Percentiles rank a stretch among this genome's conserved stretches.
Conservation (phyloP, 2,888 invertebrate genomes). For the Acleris sparsana region DNA sequence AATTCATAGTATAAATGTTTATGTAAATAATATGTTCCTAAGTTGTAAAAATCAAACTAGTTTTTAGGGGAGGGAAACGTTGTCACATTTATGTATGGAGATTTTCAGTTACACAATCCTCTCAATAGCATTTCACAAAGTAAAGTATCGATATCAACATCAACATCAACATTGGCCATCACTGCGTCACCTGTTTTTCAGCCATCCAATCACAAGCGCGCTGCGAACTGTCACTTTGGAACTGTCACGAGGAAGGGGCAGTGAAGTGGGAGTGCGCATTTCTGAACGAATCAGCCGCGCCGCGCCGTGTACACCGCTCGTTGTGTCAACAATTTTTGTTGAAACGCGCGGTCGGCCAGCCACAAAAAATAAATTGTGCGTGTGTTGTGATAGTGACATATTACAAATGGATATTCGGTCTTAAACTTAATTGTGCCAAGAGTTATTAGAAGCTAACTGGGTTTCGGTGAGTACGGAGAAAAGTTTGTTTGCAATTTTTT, state of each 20-base stretch:
- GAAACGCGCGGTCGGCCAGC: slow-evolving; percentile 52
- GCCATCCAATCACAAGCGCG: slow-evolving; percentile 18
- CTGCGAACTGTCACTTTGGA: slow-evolving; percentile 34
- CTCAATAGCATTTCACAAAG: too few relatives aligned
- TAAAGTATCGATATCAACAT: too few relatives aligned
- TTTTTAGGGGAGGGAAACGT: too few relatives aligned
- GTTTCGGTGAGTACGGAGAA: slow-evolving; percentile 24
- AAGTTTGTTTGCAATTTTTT: slow-evolving; percentile 31
- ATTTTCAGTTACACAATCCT: too few relatives aligned
- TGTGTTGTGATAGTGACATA: slow-evolving; percentile 70
- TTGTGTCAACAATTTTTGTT: slow-evolving; percentile 53
- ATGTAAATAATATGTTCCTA: too few relatives aligned
- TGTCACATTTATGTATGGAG: too few relatives aligned
- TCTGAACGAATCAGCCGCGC: slow-evolving; percentile 46
- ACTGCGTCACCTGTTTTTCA: slow-evolving; percentile 10
- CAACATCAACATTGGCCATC: background rate
- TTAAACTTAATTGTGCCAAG: slow-evolving; percentile 57
- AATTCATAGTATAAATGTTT: too few relatives aligned
- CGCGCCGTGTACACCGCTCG: slow-evolving; percentile 38
- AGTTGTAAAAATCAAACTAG: too few relatives aligned
- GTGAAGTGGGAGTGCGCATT: slow-evolving; percentile 38
- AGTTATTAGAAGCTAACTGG: slow-evolving; percentile 47
- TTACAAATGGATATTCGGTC: slow-evolving; percentile 66
- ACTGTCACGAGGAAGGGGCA: slow-evolving; percentile 57
- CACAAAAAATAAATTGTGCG: slow-evolving; percentile 58